phyloP scores from a whole-genome alignment of 2,113 vertebrate species.

The Setophaga petechia region DNA sequence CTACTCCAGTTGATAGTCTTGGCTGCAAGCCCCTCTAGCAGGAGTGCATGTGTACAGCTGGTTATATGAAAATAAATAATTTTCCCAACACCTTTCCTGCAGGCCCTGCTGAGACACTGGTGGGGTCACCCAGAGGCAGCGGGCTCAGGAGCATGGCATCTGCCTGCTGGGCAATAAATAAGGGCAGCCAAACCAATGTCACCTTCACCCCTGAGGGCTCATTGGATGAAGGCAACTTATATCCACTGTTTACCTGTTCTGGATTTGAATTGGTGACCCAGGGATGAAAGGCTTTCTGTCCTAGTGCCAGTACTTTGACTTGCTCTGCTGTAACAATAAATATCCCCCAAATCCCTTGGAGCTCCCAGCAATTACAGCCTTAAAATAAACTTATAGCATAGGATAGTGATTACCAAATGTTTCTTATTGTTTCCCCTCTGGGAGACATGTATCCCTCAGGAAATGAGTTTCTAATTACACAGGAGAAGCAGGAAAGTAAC shows the following conservation, averaged over 20 bases:
- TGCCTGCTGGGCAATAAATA: neutral
- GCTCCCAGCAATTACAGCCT: constrained; percentile 42
- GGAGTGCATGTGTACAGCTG: neutral
- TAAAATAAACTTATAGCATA: constrained; percentile 60
- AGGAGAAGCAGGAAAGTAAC: constrained; percentile 25
- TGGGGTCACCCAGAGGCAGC: neutral
- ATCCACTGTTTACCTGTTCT: neutral
- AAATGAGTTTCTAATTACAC: constrained; percentile 63
- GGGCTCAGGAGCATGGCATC: neutral
- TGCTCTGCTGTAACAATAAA: constrained; percentile 45
- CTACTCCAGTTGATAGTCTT: neutral
- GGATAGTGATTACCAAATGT: constrained; percentile 25
- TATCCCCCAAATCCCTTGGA: constrained; percentile 30
- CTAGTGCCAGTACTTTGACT: constrained; percentile 6
- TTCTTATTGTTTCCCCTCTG: constrained; percentile 58
- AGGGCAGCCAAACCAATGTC: neutral
- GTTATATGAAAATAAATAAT: neutral
- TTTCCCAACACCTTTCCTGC: neutral
- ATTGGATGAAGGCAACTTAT: neutral
- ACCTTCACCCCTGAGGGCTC: neutral
- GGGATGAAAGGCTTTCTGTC: constrained; percentile 28
- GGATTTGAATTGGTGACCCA: neutral
- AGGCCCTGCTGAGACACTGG: neutral
- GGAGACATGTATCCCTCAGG: constrained; percentile 56
- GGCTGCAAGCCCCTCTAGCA: neutral